Base-by-base conservation (phyloP, 2,797 vertebrate genomes). In the Sebastes paucispinis region DNA sequence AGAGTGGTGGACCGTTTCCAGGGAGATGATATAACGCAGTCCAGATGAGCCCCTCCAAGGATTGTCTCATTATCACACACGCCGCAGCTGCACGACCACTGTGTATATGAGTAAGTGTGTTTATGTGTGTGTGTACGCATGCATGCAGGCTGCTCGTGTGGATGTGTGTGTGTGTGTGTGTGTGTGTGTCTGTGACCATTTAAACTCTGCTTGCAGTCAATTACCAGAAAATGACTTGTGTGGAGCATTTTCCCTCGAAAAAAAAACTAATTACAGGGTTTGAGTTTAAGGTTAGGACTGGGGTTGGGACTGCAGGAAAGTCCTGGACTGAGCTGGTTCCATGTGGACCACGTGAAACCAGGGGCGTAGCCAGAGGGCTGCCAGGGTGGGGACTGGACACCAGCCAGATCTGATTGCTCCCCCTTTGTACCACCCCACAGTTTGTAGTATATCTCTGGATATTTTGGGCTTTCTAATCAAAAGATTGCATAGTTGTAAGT, bases 61-160 rank as follows among this genome's bases (percentile, higher is more conserved):
- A 94, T 93, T 94, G 91, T 93, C 91, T 94, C 93, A 94, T 94
- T 94, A 94, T 94, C 92, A 87, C 92, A 93, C 91, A 89, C 65
- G 47, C 90, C 79, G 47, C 93, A 92, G 92, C 90, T 93, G 93
- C 92, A 90, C 71, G 39, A 87, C 91, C 90, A 84, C 88, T 88
- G 87, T 78, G 77, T 84, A 62, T 86, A 72, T 63, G 80, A 75
- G 73, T 50, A 34, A 54, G 60, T 79, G 69, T 83, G 81, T 72
- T 34, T 73, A 4, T 79, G 52, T 69, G 73, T 73, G 50, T 31
- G 13, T 69, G n/a, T 39, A 43, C 47, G 47, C 24, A 12, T 73
- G 69, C 43, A 63, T 73, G 81, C 20, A 32, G 32, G n/a, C 22
- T 29, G 63, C 32, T 34, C 47, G 18, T 64, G 55, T 71, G 79